A percentile compares a stretch with the other conserved stretches of the same genome.
phyloP scores from a whole-genome alignment of 2,113 vertebrate genomes.

The Glareola pratincola region DNA sequence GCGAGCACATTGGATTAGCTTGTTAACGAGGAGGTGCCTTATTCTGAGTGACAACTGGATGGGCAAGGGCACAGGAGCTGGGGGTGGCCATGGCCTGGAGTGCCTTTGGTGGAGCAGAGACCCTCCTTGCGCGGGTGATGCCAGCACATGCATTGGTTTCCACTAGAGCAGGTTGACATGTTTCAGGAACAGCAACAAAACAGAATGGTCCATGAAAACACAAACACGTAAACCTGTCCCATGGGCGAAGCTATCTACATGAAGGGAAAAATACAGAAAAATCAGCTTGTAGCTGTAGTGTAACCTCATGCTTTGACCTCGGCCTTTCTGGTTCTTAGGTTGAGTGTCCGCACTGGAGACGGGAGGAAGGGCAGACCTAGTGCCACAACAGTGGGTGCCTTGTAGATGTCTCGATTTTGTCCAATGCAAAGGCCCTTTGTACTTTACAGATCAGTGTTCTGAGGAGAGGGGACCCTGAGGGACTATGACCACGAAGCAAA shows the following conservation, averaged over 20 bases:
- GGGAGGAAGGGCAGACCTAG: background rate
- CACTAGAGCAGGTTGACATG: background rate
- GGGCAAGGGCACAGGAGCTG: background rate
- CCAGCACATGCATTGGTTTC: fast-evolving
- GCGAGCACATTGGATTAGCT: background rate
- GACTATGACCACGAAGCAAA: background rate
- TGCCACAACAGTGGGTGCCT: background rate
- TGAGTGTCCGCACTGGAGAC: background rate
- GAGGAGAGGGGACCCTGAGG: background rate
- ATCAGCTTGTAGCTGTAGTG: fast-evolving
- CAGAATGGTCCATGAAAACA: background rate
- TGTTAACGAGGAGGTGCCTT: background rate
- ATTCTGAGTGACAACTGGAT: background rate
- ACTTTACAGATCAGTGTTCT: background rate
- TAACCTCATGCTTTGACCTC: background rate
- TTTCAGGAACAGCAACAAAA: background rate
- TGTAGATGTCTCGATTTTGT: background rate
- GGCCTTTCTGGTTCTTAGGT: background rate
- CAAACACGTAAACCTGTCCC: background rate
- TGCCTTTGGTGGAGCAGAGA: background rate
- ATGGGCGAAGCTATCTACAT: background rate
- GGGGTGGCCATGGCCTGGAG: background rate
- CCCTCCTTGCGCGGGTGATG: fast-evolving
- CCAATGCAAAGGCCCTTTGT: background rate
- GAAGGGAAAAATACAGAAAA: background rate